A percentile compares a stretch with the other conserved stretches of the same genome.
These are phyloP conservation scores for Pimephales promelas DNA, from an alignment of 2,113 vertebrate genomes.

Conservation along the genomic window DNA sequence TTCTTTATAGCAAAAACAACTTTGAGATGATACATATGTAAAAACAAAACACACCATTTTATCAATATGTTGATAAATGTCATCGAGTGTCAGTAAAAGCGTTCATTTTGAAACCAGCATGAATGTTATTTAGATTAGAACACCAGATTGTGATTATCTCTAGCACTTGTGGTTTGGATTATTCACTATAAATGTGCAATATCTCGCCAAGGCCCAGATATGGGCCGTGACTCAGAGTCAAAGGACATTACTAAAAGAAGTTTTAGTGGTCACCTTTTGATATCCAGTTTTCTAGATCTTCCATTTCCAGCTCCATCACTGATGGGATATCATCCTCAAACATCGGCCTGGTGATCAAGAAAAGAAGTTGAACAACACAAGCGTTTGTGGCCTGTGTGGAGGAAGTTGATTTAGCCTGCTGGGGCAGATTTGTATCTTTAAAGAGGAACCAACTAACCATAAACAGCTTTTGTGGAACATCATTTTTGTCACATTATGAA, in stretches of 20 bases:
- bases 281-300: slow-evolving; percentile 96
- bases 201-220: background rate
- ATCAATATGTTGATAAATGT: no score
- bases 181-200: background rate
- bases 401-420: background rate
- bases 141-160: background rate
- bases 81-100: no score
- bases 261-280: slow-evolving; percentile 71
- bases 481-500: background rate
- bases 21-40: no score
- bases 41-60: no score
- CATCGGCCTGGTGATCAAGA: slow-evolving; percentile 82
- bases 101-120: no score
- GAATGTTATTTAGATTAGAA: no score
- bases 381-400: background rate
- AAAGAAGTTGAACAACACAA: background rate
- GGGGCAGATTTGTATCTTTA: background rate
- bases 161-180: background rate
- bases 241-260: background rate
- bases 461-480: background rate
- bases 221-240: background rate
- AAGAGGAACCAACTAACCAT: slow-evolving; percentile 4
- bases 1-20: background rate
- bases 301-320: slow-evolving; percentile 97
- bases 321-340: slow-evolving; percentile 98